Base-by-base conservation (phyloP, 2,888 invertebrate genomes). In the Stenchaetothrips biformis region DNA sequence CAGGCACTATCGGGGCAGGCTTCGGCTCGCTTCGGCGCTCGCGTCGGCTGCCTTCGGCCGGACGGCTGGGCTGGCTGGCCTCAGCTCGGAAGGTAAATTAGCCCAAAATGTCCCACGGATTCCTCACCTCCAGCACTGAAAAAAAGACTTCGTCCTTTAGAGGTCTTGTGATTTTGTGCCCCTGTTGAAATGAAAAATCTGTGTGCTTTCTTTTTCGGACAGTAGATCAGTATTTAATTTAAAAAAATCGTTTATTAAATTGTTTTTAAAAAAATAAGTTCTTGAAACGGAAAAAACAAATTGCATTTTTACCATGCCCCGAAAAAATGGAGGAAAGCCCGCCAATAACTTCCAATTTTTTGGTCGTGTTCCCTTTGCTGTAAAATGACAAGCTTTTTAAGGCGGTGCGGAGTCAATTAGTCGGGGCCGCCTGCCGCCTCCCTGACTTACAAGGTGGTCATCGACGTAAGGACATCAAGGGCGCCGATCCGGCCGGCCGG, bases 391-490 rank as follows among this genome's bases (percentile, higher is more conserved):
- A 37, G 37, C 37, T 37, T 37, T 37, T 37, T 37, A 37, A 37
- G 37, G 37, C 37, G 37, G 37, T 37, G 25, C 21, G 7, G 25
- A 21, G 21, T 74, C 67, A 74, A 74, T 74, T 74, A 74, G 67
- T 4, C 53, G 0, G 53, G 9, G 53, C 53, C 0, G 53, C 13
- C 53, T 18, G 67, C 67, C 67, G 25, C 25, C 67, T 74, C 25
- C 25, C 11, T 21, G 67, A 74, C 67, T 74, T 74, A 74, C 67
- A 74, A 74, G 67, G 67, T 74, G 67, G 67, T 74, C 67, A 21
- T 25, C 67, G 67, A 25, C n/a, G 67, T 25, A 21, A 74, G 67
- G 67, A 74, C 67, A 74, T 74, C 67, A 74, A 74, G 67, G 67
- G 67, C 67, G 67, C 67, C 67, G 67, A 11, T 25, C 6, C 25